Evolutionary conservation across 1,140 invertebrate species (phyloP).

Genomic region (Zaprionus ghesquierei): DNA sequence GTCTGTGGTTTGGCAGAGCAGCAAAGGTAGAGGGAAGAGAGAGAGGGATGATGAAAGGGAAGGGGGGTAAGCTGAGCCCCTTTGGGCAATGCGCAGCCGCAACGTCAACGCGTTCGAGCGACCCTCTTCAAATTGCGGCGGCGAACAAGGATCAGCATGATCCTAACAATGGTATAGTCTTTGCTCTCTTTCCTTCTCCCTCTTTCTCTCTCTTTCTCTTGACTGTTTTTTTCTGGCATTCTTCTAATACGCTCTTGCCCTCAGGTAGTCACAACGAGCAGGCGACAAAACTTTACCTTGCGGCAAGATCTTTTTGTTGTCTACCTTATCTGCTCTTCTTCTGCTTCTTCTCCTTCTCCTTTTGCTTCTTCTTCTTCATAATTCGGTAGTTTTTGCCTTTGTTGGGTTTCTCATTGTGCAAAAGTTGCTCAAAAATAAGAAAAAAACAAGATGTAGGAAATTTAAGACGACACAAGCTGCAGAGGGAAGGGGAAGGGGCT

Average conservation of each 20-base stretch:
- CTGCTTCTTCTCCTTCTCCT: background rate
- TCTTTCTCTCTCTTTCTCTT: background rate
- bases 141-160: conserved; percentile 24
- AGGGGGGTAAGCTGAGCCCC: conserved; percentile 23
- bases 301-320: conserved; percentile 31
- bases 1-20: conserved; percentile 47
- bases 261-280: conserved; percentile 31
- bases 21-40: background rate
- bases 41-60: too few species aligned
- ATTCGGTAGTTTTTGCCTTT: conserved; percentile 36
- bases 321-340: too few species aligned
- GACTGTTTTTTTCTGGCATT: background rate
- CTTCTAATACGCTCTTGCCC: conserved; percentile 32
- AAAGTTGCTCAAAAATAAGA: conserved; percentile 15
- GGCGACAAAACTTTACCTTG: conserved; percentile 26
- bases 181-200: background rate
- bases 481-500: background rate
- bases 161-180: conserved; percentile 8
- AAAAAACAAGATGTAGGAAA: conserved; percentile 17
- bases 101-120: conserved; percentile 50
- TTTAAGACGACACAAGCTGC: conserved; percentile 28
- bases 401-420: conserved; percentile 43
- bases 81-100: conserved; percentile 54
- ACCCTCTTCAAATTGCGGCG: conserved; percentile 51
- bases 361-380: conserved; percentile 12